Evolutionary conservation across 1,140 invertebrate genomes (phyloP).

Genomic region (Antheraea mylitta): DNA sequence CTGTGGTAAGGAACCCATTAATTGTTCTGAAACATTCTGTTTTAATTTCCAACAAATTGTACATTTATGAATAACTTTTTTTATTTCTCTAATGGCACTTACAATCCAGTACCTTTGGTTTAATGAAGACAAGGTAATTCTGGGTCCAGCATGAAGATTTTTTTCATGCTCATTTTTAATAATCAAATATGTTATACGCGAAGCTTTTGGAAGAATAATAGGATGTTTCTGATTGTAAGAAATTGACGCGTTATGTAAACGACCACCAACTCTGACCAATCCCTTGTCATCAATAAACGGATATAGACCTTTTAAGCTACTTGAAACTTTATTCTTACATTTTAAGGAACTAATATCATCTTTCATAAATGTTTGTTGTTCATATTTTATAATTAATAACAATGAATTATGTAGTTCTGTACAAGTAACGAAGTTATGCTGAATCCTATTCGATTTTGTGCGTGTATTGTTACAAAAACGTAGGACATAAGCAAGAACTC

Average conservation of each 20-base stretch:
- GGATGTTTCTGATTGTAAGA: constrained; percentile 36
- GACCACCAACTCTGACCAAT: constrained; percentile 46
- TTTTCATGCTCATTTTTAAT: constrained; percentile 34
- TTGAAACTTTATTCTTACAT: constrained; percentile 16
- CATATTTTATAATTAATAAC: constrained; percentile 13
- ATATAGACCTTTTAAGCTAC: constrained; percentile 8
- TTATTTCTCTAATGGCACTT: constrained; percentile 18
- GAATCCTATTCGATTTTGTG: neutral
- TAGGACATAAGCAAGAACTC: constrained; percentile 3
- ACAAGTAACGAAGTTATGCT: constrained; percentile 7
- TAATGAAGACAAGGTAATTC: constrained; percentile 17
- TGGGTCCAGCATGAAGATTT: constrained; percentile 31
- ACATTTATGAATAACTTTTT: constrained; percentile 25
- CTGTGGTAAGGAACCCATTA: constrained; percentile 35
- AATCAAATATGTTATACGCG: constrained; percentile 35
- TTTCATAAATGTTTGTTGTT: constrained; percentile 7
- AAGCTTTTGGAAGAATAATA: constrained; percentile 33
- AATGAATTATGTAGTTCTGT: constrained; percentile 1
- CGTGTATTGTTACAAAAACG: neutral
- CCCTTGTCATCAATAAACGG: constrained; percentile 33
- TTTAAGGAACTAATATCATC: neutral
- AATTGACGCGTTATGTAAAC: constrained; percentile 28
- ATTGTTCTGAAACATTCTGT: constrained; percentile 11
- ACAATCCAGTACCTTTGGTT: constrained; percentile 31
- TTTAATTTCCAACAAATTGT: constrained; percentile 22